Conservation (phyloP, 2,113 vertebrate genomes). For the Microcebus ravelobensis region DNA sequence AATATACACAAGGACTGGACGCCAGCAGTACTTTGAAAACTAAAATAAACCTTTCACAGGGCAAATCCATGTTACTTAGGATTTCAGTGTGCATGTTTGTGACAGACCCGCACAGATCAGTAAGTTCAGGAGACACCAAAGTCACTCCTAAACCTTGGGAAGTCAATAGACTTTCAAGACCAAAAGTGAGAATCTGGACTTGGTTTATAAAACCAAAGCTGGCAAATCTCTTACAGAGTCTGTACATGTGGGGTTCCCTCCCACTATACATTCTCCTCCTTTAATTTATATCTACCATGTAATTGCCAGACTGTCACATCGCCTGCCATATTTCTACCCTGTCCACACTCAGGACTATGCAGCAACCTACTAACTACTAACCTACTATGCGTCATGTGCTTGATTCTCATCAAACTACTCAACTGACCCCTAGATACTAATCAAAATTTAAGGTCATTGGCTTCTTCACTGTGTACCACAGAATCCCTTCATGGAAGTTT, state of each 20-base stretch:
- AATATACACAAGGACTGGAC: not conserved
- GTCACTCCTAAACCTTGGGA: not conserved
- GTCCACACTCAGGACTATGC: fast-evolving
- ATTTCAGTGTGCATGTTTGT: not conserved
- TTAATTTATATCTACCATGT: not conserved
- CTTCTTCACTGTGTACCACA: not conserved
- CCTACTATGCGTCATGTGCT: not conserved
- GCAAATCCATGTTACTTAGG: not conserved
- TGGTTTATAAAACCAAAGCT: not conserved
- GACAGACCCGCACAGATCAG: not conserved
- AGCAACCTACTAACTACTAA: not conserved
- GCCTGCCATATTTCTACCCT: not conserved
- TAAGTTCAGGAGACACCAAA: not conserved
- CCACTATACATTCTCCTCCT: not conserved
- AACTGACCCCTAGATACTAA: not conserved
- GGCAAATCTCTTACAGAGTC: not conserved
- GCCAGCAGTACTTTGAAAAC: not conserved
- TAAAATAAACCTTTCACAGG: not conserved
- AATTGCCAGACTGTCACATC: not conserved
- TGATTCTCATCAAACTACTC: not conserved
- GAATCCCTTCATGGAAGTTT: not conserved
- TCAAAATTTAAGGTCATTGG: not conserved
- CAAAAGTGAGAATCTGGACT: not conserved
- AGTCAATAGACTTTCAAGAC: not conserved
- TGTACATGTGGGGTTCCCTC: not conserved